Base-by-base conservation (phyloP, 2,888 invertebrate species). In the Megastigmus dorsalis region DNA sequence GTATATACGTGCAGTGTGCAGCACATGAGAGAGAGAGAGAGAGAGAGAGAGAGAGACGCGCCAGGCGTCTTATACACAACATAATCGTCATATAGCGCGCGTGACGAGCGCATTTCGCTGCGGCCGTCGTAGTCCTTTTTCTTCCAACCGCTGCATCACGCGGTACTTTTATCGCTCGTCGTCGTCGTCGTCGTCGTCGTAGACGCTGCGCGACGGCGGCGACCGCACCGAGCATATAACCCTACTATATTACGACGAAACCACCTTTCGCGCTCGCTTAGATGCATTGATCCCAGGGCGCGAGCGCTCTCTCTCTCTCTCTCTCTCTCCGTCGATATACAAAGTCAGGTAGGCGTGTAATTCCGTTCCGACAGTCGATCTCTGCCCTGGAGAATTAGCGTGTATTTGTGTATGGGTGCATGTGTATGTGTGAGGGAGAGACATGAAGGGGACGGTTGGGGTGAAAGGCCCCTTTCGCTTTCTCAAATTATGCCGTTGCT, bases 301-400 rank as follows among this genome's bases (percentile, higher is more conserved):
- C 36, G 43, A 23, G 6, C 18, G n/a, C n/a, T n/a, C n/a, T n/a
- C n/a, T n/a, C n/a, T n/a, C n/a, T n/a, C n/a, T n/a, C n/a, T n/a
- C n/a, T n/a, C n/a, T n/a, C n/a, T n/a, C n/a, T n/a, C n/a, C 15
- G 28, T 28, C 66, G 62, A 67, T 66, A 60, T 50, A 67, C 63
- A 48, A 41, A 71, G 28, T 36, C 71, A 63, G 67, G 52, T 68
- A 68, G 66, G 67, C 62, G 66, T 66, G 66, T 76, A 76, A 69
- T 73, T 69, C 57, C 68, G 59, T 68, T 72, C 48, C 68, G 60
- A 63, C 59, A 50, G 69, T 69, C 73, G 62, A 72, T 72, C 68
- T 72, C 68, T 68, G 54, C 50, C 50, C 15, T 30, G 3, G 55
- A 6, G n/a, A 30, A n/a, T n/a, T n/a, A n/a, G n/a, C n/a, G n/a